Conservation (phyloP, 1,140 invertebrate genomes). For the Saccostrea cuccullata region DNA sequence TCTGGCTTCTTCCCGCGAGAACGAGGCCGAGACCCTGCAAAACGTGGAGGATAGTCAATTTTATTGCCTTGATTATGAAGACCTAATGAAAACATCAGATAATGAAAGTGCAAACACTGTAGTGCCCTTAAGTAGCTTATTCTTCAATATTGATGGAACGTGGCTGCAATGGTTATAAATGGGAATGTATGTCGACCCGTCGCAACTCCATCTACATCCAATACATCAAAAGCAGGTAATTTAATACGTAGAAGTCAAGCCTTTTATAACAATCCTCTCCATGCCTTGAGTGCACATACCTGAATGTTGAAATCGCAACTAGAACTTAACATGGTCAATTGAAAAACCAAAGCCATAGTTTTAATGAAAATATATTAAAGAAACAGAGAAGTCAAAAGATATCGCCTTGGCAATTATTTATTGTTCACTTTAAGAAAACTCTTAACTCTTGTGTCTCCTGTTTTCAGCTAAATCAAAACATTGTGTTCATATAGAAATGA, state of each 20-base stretch:
- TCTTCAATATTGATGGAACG: conserved; percentile 28
- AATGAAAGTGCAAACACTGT: conserved; percentile 21
- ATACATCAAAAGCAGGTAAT: conserved; percentile 7
- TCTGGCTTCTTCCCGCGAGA: not conserved
- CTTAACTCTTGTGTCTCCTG: not conserved
- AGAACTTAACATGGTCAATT: not conserved
- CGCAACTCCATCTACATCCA: conserved; percentile 1
- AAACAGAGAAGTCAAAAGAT: not conserved
- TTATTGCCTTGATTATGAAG: conserved; percentile 19
- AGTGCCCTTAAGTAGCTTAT: conserved; percentile 9
- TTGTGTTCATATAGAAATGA: not conserved
- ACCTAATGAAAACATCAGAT: conserved; percentile 10
- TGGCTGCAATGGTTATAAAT: not conserved
- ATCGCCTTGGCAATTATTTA: not conserved
- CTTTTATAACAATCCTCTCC: not conserved
- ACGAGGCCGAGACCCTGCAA: not conserved
- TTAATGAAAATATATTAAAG: too few species aligned
- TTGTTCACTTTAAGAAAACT: not conserved
- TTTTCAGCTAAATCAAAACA: not conserved
- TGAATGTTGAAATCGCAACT: not conserved
- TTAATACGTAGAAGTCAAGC: not conserved
- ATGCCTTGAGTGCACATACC: not conserved
- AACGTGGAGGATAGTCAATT: not conserved
- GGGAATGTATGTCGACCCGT: conserved; percentile 5
- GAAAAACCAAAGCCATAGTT: not conserved